Evolutionary conservation across 2,888 invertebrate species (phyloP), one percentile per base, ranked within the genome.

Genomic region (Ctenicera cuprea): DNA sequence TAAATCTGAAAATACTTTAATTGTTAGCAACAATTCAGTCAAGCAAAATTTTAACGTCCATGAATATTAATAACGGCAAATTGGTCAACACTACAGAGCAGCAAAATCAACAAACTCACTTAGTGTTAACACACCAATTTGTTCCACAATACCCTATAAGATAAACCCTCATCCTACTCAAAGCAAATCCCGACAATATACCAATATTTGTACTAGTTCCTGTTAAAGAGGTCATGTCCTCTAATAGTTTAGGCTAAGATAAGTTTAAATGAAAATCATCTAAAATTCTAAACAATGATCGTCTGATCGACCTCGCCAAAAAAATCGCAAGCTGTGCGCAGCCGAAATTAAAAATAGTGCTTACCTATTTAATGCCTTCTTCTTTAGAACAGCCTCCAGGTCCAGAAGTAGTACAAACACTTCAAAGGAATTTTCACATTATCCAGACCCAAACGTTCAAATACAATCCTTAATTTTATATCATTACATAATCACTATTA

Each of bases 181-280:
- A 20, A 54, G n/a, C 30, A 8, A 22, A n/a, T 54, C 5, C 12
- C n/a, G 5, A 26, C 22, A 52, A 52, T 26, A 26, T 16, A 30
- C 54, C 30, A 54, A 54, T 54, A 54, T 54, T 54, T 54, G 33
- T n/a, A 14, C 33, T 50, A 12, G 30, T 22, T 54, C n/a, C n/a
- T 54, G 14, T n/a, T 33, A 26, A 54, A 14, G 30, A n/a, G 54
- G 30, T 54, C 54, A 54, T 33, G 30, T 14, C 30, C 30, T n/a
- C 14, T 4, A 54, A 30, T 12, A 14, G 54, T 54, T 54, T 30
- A 54, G 30, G 14, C 14, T 54, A 54, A 12, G 8, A 26, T n/a
- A n/a, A 5, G 5, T 3, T 12, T 14, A 30, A 14, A 30, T 30
- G 14, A 33, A 54, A 54, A 54, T 54, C 5, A 54, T 54, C 8